phyloP scores from a whole-genome alignment of 2,797 vertebrate genomes.

The Chiroxiphia lanceolata region DNA sequence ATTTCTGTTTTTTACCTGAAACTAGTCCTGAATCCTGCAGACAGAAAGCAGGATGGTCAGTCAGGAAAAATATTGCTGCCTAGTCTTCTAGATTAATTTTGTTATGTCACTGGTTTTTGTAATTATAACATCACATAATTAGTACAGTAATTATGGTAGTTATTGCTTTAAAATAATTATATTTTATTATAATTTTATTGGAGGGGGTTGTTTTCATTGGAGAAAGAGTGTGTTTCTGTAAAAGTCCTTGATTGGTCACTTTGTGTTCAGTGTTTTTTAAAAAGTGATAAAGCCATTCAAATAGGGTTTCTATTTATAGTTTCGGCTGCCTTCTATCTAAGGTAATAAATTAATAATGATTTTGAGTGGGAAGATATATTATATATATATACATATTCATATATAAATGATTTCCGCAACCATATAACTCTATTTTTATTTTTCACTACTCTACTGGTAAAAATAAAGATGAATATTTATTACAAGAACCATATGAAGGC shows the following conservation, averaged over 20 bases:
- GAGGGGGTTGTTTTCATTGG: background rate
- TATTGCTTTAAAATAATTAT: background rate
- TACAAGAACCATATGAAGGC: conserved; percentile 55
- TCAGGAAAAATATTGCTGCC: background rate
- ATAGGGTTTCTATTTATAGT: background rate
- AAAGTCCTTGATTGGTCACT: background rate
- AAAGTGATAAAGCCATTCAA: background rate
- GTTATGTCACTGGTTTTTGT: background rate
- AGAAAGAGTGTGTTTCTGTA: background rate
- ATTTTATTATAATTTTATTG: background rate
- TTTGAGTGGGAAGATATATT: background rate
- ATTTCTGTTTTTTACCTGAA: background rate
- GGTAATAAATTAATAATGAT: conserved; percentile 3
- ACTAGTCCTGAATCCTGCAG: background rate
- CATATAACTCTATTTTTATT: conserved; percentile 18
- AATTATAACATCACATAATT: background rate
- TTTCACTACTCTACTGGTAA: conserved; percentile 48
- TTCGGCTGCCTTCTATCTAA: background rate
- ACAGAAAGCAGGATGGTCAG: background rate
- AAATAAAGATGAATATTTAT: conserved; percentile 62
- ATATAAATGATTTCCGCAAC: conserved; percentile 35
- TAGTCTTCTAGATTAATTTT: background rate
- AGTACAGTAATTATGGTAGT: background rate
- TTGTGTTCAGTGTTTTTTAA: background rate
- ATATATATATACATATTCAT: background rate